phyloP scores from a whole-genome alignment of 2,113 vertebrate genomes.

The Malurus elegans region DNA sequence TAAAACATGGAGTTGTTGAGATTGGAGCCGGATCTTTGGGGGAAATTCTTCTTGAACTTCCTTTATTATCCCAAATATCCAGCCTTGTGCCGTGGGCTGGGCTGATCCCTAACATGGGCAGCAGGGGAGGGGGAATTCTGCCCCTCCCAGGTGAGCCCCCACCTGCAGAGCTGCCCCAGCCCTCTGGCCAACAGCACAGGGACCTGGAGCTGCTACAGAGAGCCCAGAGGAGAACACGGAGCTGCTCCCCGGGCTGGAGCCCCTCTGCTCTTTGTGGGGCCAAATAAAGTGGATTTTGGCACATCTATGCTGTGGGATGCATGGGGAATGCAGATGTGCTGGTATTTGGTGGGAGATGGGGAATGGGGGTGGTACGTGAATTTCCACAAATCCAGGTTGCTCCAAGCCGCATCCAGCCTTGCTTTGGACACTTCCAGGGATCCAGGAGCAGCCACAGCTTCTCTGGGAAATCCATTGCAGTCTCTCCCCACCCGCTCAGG shows the following conservation, averaged over 20 bases:
- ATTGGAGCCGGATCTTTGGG: not conserved
- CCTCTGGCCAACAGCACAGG: not conserved
- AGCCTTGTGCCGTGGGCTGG: not conserved
- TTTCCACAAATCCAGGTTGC: accelerated
- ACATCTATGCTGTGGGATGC: not conserved
- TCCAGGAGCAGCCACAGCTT: not conserved
- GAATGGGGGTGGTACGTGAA: not conserved
- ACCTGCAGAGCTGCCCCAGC: not conserved
- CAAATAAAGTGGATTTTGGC: not conserved
- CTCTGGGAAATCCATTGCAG: not conserved
- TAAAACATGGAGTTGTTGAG: not conserved
- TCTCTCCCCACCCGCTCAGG: not conserved
- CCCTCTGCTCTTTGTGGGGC: not conserved
- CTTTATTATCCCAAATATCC: not conserved
- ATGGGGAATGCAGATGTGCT: no score
- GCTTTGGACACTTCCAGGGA: not conserved
- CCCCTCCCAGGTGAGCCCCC: not conserved
- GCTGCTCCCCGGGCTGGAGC: not conserved
- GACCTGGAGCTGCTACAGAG: not conserved
- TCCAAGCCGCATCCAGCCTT: not conserved
- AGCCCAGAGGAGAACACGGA: not conserved
- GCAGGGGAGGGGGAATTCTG: not conserved
- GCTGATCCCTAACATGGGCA: not conserved
- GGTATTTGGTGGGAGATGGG: accelerated
- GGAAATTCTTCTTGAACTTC: not conserved